These are phyloP conservation scores for Stigmatopora nigra DNA, from an alignment of 2,113 vertebrate species.

Conservation along the genomic window DNA sequence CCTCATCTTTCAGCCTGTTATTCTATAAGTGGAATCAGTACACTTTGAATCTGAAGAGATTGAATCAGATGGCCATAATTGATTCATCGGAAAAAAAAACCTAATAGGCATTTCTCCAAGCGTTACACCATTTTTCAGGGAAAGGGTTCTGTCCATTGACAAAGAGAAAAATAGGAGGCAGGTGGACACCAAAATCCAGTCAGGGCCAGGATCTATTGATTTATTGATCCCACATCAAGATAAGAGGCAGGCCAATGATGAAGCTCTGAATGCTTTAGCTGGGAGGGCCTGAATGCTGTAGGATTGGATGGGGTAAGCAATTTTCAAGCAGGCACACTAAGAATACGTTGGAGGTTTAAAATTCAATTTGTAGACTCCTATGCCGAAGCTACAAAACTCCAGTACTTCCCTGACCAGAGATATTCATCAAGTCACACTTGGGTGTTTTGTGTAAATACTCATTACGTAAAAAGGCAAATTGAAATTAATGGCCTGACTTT, in stretches of 20 bases:
- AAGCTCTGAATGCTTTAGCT: slow-evolving; percentile 43
- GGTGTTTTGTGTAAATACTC: slow-evolving; percentile 19
- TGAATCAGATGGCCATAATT: slow-evolving; percentile 55
- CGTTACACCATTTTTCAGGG: slow-evolving; percentile 58
- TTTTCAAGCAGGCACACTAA: slow-evolving; percentile 1
- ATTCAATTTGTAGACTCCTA: slow-evolving; percentile 40
- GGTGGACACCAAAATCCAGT: slow-evolving; percentile 50
- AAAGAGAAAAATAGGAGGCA: slow-evolving; percentile 47
- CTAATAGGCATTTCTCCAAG: slow-evolving; percentile 67
- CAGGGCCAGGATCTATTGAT: slow-evolving; percentile 54
- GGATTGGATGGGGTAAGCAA: slow-evolving; percentile 18
- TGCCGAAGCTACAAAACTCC: slow-evolving; percentile 26
- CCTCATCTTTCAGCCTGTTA: slow-evolving; percentile 36
- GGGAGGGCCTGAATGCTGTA: slow-evolving; percentile 28
- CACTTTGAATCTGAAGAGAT: slow-evolving; percentile 24
- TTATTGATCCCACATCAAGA: slow-evolving; percentile 65
- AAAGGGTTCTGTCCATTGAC: slow-evolving; percentile 63
- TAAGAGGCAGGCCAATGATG: slow-evolving; percentile 63
- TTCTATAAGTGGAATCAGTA: slow-evolving; percentile 33
- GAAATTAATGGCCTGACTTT: slow-evolving; percentile 44
- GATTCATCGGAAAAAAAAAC: slow-evolving; percentile 69
- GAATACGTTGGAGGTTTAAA: slow-evolving; percentile 24
- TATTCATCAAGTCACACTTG: slow-evolving; percentile 1
- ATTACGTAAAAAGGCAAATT: slow-evolving; percentile 29
- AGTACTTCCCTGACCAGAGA: slow-evolving; percentile 28